A percentile compares a stretch with the other conserved stretches of the same genome.
Evolutionary conservation across 1,140 invertebrate species (phyloP).

Genomic region (Drosophila pachea): DNA sequence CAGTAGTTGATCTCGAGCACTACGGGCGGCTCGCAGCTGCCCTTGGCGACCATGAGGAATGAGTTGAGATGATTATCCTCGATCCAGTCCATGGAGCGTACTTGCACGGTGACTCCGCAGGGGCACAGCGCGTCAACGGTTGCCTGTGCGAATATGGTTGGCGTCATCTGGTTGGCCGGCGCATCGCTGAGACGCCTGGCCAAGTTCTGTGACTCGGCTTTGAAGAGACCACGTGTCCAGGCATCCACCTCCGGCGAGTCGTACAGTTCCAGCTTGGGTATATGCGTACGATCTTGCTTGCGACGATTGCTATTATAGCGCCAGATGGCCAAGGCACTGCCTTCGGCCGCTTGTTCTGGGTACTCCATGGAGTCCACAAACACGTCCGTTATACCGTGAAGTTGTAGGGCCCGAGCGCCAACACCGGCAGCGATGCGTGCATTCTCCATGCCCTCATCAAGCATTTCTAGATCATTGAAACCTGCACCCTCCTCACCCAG

Average conservation of each 20-base stretch:
- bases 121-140: slow-evolving; percentile 80
- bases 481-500: slow-evolving; percentile 83
- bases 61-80: slow-evolving; percentile 77
- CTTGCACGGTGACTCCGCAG: slow-evolving; percentile 83
- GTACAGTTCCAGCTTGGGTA: slow-evolving; percentile 80
- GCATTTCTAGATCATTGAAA: slow-evolving; percentile 83
- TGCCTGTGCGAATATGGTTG: slow-evolving; percentile 87
- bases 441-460: slow-evolving; percentile 83
- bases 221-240: slow-evolving; percentile 86
- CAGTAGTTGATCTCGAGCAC: slow-evolving; percentile 67
- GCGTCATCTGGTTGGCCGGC: slow-evolving; percentile 92
- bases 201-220: slow-evolving; percentile 91
- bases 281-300: slow-evolving; percentile 80
- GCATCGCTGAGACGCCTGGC: slow-evolving; percentile 88
- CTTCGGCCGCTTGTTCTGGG: slow-evolving; percentile 88
- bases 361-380: slow-evolving; percentile 86
- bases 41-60: slow-evolving; percentile 88
- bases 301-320: slow-evolving; percentile 84
- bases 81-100: slow-evolving; percentile 82
- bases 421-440: slow-evolving; percentile 80
- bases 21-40: slow-evolving; percentile 84
- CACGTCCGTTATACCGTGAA: slow-evolving; percentile 82
- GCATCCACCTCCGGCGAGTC: slow-evolving; percentile 80
- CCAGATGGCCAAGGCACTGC: slow-evolving; percentile 83
- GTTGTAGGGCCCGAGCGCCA: slow-evolving; percentile 81